Percentiles rank a stretch among this genome's conserved stretches.
phyloP scores from a whole-genome alignment of 2,797 vertebrate genomes.

The Acropternis orthonyx region DNA sequence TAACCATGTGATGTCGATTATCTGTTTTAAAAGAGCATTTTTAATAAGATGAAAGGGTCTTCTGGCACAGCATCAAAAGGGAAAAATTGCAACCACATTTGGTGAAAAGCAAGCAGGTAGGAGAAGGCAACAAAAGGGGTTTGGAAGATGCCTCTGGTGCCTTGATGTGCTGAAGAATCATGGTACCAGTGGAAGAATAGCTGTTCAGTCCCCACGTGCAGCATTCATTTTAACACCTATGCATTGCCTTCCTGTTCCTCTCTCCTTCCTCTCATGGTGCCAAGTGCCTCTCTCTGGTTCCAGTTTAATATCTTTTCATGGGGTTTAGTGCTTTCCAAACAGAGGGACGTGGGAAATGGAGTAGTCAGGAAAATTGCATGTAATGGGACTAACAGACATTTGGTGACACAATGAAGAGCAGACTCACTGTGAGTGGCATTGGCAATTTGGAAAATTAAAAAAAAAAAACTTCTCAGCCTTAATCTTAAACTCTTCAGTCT shows the following conservation, averaged over 20 bases:
- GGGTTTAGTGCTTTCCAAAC: neutral
- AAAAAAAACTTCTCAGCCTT: neutral
- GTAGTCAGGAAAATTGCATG: neutral
- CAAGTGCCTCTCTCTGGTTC: neutral
- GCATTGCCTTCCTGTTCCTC: neutral
- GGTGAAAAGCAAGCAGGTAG: constrained; percentile 30
- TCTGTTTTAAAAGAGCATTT: constrained; percentile 35
- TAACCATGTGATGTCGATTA: constrained; percentile 1
- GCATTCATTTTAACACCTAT: neutral
- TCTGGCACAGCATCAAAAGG: constrained; percentile 35
- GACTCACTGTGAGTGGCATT: neutral
- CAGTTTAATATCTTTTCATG: neutral
- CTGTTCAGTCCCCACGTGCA: neutral
- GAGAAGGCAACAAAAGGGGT: neutral
- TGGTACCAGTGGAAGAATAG: neutral
- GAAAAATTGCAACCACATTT: constrained; percentile 38
- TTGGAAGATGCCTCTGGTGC: neutral
- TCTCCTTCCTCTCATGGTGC: neutral
- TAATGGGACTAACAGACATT: neutral
- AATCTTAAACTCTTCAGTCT: neutral
- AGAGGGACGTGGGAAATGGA: neutral
- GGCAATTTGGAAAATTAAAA: neutral
- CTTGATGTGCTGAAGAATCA: neutral
- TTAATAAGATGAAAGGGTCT: constrained; percentile 33
- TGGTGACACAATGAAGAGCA: neutral